Base-by-base conservation (phyloP, 2,797 vertebrate species). In the Anisognathus igniventris region DNA sequence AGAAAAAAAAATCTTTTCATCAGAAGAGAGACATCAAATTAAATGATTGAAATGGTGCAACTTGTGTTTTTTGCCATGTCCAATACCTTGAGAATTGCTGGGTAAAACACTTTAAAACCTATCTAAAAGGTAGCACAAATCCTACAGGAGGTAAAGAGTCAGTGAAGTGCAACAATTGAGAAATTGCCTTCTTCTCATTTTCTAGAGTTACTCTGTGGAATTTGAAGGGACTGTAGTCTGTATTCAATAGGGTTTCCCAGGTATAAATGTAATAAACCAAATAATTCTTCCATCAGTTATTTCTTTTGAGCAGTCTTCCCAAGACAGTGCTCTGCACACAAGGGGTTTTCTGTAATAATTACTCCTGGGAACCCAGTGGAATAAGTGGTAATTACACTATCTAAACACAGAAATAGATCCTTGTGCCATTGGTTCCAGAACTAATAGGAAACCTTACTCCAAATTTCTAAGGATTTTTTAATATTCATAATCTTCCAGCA, bases 271-370 rank as follows among this genome's bases (percentile, higher is more conserved):
- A 74, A 90, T 80, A 94, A 96, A 78, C 12, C 4, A 40, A 80
- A 58, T 65, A 15, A 48, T 78, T 90, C 51, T 92, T 86, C 74
- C 31, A 33, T 71, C 25, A 71, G 18, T 88, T 72, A 33, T 42
- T 91, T 53, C n/a, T 82, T 91, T 74, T 79, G 73, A 95, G 33
- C 11, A 22, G 9, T 74, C 37, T 79, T 94, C 88, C 85, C 72
- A 79, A 90, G 96, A 81, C 35, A 92, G 50, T 91, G 30, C 23
- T 90, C 24, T 71, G 53, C 22, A 39, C 83, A 42, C 62, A 54
- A 35, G 82, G 72, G 73, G 45, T 76, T 97, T 94, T 95, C 80
- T 91, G 27, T 64, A 88, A 86, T 92, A 96, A 96, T 96, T 95
- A 88, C 86, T 64, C 73, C 65, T 78, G 57, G 87, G 79, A 93